Base-by-base conservation (phyloP, 2,113 vertebrate genomes). In the Erinaceus europaeus region DNA sequence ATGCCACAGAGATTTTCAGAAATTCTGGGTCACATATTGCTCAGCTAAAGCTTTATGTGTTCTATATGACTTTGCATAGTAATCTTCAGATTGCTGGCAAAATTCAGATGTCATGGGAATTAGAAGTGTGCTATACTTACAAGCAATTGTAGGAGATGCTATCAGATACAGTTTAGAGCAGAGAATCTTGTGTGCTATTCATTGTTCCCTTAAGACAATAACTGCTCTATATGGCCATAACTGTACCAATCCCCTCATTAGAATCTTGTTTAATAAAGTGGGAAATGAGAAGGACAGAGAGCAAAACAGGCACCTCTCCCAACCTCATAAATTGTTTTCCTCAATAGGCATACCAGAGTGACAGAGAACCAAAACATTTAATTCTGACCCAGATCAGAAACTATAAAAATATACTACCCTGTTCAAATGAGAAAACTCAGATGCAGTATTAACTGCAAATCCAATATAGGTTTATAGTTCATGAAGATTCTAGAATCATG, bases 231-330 rank as follows among this genome's bases (percentile, higher is more conserved):
- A 9, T 44, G 48, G 8, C 38, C 17, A 59, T 15, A 25, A 50
- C 4, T 32, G 21, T n/a, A 50, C 18, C 48, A 29, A 0, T 14
- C 38, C 15, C 38, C n/a, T 14, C 1, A 6, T 11, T 8, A 48
- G 12, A 64, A 6, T 6, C 9, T 62, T 69, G 27, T 15, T 34
- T 38, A 40, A 13, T 34, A 36, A 55, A 55, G 6, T n/a, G 17
- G 1, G 17, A 55, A 6, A 50, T 13, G 27, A 36, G 12, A 62
- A 3, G 3, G 62, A 36, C 23, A 34, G 10, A 17, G 9, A 27
- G 12, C 23, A 23, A 32, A 52, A 72, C 29, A 53, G 9, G 15
- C 9, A 78, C 10, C 50, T 8, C 14, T 42, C 13, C 4, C 50
- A 59, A n/a, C 32, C 53, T 7, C 2, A 18, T 55, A 71, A 42